phyloP scores from a whole-genome alignment of 2,888 invertebrate species.

The Caenorhabditis panamensis region DNA sequence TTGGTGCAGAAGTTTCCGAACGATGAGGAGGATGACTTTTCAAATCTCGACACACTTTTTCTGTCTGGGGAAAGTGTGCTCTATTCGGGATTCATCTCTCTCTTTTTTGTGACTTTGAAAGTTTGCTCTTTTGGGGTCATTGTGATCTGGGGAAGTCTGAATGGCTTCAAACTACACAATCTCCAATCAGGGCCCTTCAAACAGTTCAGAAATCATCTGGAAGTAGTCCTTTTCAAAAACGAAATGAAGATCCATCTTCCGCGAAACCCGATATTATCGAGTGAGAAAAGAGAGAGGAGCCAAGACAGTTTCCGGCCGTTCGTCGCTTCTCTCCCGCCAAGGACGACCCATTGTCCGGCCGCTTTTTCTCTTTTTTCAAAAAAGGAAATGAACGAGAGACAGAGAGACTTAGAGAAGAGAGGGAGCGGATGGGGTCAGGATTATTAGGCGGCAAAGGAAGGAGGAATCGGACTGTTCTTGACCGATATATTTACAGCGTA shows the following conservation, averaged over 20 bases:
- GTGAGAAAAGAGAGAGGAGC: constrained; percentile 29
- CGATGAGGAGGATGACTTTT: constrained; percentile 9
- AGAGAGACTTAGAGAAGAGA: constrained; percentile 23
- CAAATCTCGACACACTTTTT: not conserved
- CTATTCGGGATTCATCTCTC: not conserved
- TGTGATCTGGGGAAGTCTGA: too few species aligned
- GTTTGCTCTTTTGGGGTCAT: too few species aligned
- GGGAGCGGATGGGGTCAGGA: constrained; percentile 26
- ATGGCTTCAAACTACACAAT: too few species aligned
- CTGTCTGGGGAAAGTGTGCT: not conserved
- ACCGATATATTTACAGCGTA: constrained; percentile 23
- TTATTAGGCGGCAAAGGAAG: constrained; percentile 52
- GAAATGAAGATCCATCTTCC: constrained; percentile 11
- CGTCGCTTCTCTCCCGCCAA: constrained; percentile 32
- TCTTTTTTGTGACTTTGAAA: too few species aligned
- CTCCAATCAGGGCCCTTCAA: not conserved
- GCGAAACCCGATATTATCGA: constrained; percentile 43
- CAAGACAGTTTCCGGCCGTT: constrained; percentile 55
- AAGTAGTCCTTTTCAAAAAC: not conserved
- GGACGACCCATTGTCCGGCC: constrained; percentile 24
- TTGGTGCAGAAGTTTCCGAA: constrained; percentile 31
- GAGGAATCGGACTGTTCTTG: constrained; percentile 1
- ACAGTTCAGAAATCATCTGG: constrained; percentile 21
- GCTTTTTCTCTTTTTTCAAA: constrained; percentile 11
- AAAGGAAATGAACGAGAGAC: constrained; percentile 22